A percentile compares a stretch with the other conserved stretches of the same genome.
Evolutionary conservation across 23 tunicate species (phyloP).

Genomic region (Ascidia mentula): DNA sequence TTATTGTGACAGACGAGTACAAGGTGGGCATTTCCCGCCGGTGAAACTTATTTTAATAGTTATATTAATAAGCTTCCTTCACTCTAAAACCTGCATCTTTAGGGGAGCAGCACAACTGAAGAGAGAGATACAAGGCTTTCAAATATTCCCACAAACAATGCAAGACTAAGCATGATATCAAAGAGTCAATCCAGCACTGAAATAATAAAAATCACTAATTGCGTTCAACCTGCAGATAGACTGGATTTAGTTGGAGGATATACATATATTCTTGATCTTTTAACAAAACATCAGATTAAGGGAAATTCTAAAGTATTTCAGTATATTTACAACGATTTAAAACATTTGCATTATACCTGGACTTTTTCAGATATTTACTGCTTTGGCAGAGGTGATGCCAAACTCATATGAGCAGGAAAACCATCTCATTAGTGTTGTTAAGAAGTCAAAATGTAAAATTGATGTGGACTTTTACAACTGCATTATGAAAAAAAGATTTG

Average conservation of each 20-base stretch:
- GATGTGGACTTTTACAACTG: conserved; percentile 72
- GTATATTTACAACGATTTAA: not conserved
- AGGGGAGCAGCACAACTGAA: too few relatives aligned
- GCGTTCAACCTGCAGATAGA: conserved; percentile 48
- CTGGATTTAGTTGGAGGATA: conserved; percentile 69
- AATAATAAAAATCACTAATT: conserved; percentile 22
- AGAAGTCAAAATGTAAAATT: conserved; percentile 18
- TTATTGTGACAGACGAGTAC: too few relatives aligned
- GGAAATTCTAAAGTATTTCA: conserved; percentile 1
- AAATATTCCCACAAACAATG: too few relatives aligned
- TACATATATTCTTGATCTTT: conserved; percentile 25
- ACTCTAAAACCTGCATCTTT: too few relatives aligned
- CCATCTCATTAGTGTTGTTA: conserved; percentile 33
- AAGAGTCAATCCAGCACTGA: too few relatives aligned
- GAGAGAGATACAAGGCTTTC: too few relatives aligned
- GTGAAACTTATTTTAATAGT: too few relatives aligned
- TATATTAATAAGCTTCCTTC: too few relatives aligned
- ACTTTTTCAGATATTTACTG: not conserved
- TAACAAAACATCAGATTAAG: conserved; percentile 45
- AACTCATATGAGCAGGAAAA: conserved; percentile 31
- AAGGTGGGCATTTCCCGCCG: too few relatives aligned
- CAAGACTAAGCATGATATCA: too few relatives aligned
- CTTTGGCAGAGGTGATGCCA: conserved; percentile 5
- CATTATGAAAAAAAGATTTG: conserved; percentile 37
- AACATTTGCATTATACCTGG: not conserved